phyloP scores from a whole-genome alignment of 2,113 vertebrate species.

The Hypomesus transpacificus region DNA sequence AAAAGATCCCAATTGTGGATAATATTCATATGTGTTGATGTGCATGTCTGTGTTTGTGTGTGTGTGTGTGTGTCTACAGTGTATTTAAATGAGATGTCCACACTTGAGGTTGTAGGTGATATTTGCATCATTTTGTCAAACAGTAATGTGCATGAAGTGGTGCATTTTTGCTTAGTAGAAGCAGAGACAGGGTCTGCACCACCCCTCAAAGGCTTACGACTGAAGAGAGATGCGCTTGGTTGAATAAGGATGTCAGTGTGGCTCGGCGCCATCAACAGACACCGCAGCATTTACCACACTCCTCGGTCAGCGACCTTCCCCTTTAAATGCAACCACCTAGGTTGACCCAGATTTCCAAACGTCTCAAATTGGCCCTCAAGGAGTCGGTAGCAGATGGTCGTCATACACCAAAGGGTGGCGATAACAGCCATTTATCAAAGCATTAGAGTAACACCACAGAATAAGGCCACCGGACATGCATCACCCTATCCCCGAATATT shows the following conservation, averaged over 20 bases:
- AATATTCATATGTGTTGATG: too few relatives aligned
- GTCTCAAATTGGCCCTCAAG: constrained; percentile 66
- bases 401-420: constrained; percentile 66
- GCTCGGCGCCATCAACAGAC: constrained; percentile 42
- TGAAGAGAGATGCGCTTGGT: too few relatives aligned
- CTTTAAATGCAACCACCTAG: constrained; percentile 61
- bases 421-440: constrained; percentile 73
- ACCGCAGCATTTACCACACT: constrained; percentile 23
- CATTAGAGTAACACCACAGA: constrained; percentile 63
- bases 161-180: too few relatives aligned
- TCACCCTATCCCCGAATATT: constrained; percentile 51
- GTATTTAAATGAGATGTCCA: not conserved
- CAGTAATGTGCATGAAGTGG: too few relatives aligned
- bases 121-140: too few relatives aligned
- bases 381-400: constrained; percentile 68
- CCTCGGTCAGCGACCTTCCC: constrained; percentile 55
- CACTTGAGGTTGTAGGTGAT: not conserved
- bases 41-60: not conserved
- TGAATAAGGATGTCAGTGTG: constrained; percentile 60
- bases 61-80: not conserved
- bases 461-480: constrained; percentile 68
- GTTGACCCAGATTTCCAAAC: constrained; percentile 68
- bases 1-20: too few relatives aligned
- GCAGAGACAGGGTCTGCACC: too few relatives aligned
- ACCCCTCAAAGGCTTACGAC: constrained; percentile 20